Base-by-base conservation (phyloP, 2,113 vertebrate genomes). In the Erythrolamprus reginae region DNA sequence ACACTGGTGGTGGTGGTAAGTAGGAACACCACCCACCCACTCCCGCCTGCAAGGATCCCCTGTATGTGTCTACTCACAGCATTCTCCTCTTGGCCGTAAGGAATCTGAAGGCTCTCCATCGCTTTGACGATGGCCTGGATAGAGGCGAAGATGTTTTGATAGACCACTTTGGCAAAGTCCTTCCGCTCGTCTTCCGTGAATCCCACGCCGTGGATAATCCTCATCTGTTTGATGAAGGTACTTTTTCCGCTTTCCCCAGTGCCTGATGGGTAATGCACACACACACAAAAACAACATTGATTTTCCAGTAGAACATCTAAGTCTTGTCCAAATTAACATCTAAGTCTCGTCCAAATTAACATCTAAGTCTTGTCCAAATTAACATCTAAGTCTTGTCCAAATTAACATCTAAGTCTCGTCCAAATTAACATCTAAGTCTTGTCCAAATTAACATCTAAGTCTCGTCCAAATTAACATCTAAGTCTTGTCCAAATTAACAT, bases 141-240 rank as follows among this genome's bases (percentile, higher is more conserved):
- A 90, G 97, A 97, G 2, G 95, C 96, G 65, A 98, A 97, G 92
- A 98, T 97, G 94, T 99, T 99, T 95, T 98, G 98, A 92, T 96
- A 98, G 92, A 99, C 97, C 1, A 98, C 97, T 28, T 96, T 97
- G 65, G 97, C 88, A 24, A 98, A 99, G 47, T 93, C 92, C 87
- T 92, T 97, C 38, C 98, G 97, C 8, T 99, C 98, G 12, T 98
- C 98, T 83, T 98, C 98, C 0, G 98, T 98, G 94, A 97, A 99
- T 88, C 98, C 98, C 0, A 96, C 94, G 0, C 98, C 98, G 0
- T 99, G 98, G 94, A 99, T 98, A 94, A 99, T 99, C 15, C 98
- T 97, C 98, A 99, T 98, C 93, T 99, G 98, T 86, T 98, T 97
- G 95, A 99, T 98, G 95, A 99, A 99, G 0, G 98, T 99, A 91